Conservation (phyloP, 2,797 vertebrate species). For the Vireo griseus region DNA sequence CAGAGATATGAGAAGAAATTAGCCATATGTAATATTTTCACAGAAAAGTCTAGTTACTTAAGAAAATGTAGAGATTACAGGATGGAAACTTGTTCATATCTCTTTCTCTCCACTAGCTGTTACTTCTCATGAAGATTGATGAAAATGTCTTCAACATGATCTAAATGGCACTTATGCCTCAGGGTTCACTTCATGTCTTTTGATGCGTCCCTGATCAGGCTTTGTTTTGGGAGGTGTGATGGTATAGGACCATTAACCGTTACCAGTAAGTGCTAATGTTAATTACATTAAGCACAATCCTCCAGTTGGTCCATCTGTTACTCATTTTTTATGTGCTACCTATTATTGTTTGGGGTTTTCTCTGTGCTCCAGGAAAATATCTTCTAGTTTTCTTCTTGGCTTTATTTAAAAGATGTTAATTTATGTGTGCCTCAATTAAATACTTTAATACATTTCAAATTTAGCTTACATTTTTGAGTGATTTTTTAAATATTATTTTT, state of each 20-base stretch:
- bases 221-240: conserved; percentile 30
- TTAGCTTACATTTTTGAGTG: background rate
- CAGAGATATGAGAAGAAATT: background rate
- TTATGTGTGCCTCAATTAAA: background rate
- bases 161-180: background rate
- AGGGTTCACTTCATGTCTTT: conserved; percentile 10
- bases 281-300: conserved; percentile 46
- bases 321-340: background rate
- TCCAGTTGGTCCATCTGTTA: conserved; percentile 43
- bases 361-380: background rate
- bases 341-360: background rate
- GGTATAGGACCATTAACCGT: conserved; percentile 22
- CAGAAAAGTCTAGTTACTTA: background rate
- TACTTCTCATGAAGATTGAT: background rate
- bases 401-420: background rate
- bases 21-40: background rate
- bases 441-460: background rate
- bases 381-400: background rate
- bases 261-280: conserved; percentile 40
- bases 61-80: background rate
- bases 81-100: background rate
- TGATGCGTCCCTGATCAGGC: background rate
- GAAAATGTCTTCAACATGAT: background rate
- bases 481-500: background rate
- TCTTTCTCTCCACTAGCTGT: background rate